A percentile compares a stretch with the other conserved stretches of the same genome.
Evolutionary conservation across 2,797 vertebrate genomes (phyloP).

Genomic region (Chromobotia macracanthus): DNA sequence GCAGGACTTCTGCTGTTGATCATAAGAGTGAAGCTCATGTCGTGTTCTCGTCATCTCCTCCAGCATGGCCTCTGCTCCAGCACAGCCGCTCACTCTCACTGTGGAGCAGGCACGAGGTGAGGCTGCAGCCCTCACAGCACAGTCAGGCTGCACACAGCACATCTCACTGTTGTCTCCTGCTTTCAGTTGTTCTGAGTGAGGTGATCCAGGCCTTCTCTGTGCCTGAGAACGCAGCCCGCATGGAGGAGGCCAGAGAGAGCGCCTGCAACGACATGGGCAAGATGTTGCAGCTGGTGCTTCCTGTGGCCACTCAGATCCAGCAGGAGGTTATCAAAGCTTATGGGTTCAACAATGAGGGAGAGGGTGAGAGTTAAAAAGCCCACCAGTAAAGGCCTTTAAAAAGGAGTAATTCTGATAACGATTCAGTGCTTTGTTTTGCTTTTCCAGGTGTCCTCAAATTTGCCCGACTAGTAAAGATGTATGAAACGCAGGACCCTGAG

Average conservation of each 20-base stretch:
- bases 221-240: conserved; percentile 89
- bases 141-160: no score
- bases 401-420: no score
- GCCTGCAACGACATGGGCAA: conserved; percentile 98
- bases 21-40: no score
- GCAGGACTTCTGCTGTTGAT: no score
- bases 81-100: conserved; percentile 78
- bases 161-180: not conserved
- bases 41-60: no score
- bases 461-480: conserved; percentile 93
- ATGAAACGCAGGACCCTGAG: conserved; percentile 96
- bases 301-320: conserved; percentile 95
- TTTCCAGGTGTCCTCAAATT: conserved; percentile 92
- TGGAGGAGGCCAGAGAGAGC: conserved; percentile 96
- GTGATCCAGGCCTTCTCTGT: conserved; percentile 93
- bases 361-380: conserved; percentile 81
- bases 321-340: conserved; percentile 98
- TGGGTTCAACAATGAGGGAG: conserved; percentile 96
- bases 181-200: conserved; percentile 87
- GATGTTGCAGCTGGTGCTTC: conserved; percentile 96
- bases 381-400: no score
- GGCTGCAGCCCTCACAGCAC: no score
- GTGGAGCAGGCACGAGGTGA: conserved; percentile 90
- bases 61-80: conserved; percentile 81
- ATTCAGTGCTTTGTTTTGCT: conserved; percentile 25